Percentiles rank a stretch among this genome's conserved stretches.
These are phyloP conservation scores for Branchinecta lindahli DNA, from an alignment of 1,140 invertebrate genomes.

Conservation along the genomic window DNA sequence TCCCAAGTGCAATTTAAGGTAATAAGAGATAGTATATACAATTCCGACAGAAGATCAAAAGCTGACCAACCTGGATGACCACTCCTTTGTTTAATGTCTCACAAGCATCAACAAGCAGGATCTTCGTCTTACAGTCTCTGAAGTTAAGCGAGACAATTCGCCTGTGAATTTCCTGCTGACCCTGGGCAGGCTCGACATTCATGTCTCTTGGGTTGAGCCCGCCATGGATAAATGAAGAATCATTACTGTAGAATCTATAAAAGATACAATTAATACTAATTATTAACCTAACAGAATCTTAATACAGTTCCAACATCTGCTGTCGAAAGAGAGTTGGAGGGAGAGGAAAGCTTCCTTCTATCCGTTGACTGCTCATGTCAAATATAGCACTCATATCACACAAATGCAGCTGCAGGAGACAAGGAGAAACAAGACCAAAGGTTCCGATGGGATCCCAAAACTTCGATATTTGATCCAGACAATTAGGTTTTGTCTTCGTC, in stretches of 20 bases:
- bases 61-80: conserved; percentile 59
- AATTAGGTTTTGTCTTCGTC: too few species aligned
- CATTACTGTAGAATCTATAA: conserved; percentile 79
- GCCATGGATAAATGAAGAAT: conserved; percentile 89
- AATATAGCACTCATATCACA: too few species aligned
- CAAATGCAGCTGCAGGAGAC: too few species aligned
- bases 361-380: too few species aligned
- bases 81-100: conserved; percentile 83
- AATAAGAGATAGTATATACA: too few species aligned
- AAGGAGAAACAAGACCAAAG: too few species aligned
- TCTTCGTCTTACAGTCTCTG: conserved; percentile 90
- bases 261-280: conserved; percentile 18
- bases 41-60: too few species aligned
- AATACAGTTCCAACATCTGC: conserved; percentile 26
- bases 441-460: too few species aligned
- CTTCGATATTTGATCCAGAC: too few species aligned
- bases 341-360: too few species aligned
- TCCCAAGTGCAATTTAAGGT: too few species aligned
- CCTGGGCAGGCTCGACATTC: conserved; percentile 69
- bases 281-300: conserved; percentile 11
- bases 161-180: conserved; percentile 86
- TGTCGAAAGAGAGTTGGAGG: background rate
- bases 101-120: conserved; percentile 68
- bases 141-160: conserved; percentile 90
- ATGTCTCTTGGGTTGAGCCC: conserved; percentile 60